Conservation (phyloP, 1,140 invertebrate species). For the Matsumurasca onukii region DNA sequence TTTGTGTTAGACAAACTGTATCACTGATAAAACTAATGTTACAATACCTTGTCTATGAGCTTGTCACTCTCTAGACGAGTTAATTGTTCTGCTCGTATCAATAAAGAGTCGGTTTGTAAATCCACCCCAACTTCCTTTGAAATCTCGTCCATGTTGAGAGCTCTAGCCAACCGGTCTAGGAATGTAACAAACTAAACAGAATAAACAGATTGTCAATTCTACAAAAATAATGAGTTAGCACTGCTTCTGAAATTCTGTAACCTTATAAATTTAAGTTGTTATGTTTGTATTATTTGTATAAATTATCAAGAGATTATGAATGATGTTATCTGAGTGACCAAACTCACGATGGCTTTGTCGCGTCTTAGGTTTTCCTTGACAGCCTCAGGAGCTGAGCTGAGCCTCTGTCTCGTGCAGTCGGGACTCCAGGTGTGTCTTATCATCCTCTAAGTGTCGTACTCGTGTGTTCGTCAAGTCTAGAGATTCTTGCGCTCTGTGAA, state of each 20-base stretch:
- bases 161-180: constrained; percentile 68
- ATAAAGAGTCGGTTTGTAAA: constrained; percentile 73
- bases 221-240: no score
- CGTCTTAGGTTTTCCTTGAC: constrained; percentile 63
- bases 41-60: constrained; percentile 68
- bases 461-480: constrained; percentile 60
- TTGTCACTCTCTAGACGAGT: constrained; percentile 74
- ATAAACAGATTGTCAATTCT: no score
- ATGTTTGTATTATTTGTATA: no score
- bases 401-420: constrained; percentile 70
- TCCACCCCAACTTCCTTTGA: constrained; percentile 75
- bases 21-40: no score
- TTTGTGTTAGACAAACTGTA: no score
- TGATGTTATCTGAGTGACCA: no score
- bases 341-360: constrained; percentile 56
- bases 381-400: constrained; percentile 64
- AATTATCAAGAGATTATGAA: no score
- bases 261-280: no score
- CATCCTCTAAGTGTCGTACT: constrained; percentile 65
- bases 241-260: no score
- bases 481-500: constrained; percentile 62
- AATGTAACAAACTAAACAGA: constrained; percentile 65
- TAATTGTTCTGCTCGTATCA: constrained; percentile 74
- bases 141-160: constrained; percentile 74
- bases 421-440: constrained; percentile 63